Conservation (phyloP, 1,140 invertebrate genomes). For the Sipha flava region DNA sequence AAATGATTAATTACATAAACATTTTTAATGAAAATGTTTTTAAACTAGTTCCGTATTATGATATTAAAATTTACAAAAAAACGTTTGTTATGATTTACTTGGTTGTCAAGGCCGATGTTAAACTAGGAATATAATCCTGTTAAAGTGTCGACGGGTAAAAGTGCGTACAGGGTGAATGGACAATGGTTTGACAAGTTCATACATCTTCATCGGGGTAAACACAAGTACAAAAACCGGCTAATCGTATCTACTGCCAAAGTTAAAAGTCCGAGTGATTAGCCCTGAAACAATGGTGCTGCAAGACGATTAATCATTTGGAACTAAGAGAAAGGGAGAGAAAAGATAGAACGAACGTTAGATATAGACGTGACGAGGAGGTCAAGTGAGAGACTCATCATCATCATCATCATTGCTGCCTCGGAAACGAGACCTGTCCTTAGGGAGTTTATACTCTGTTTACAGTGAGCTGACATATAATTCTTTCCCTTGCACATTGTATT, state of each 20-base stretch:
- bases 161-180: neutral
- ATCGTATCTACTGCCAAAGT: constrained; percentile 28
- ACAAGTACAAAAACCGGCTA: constrained; percentile 22
- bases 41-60: too few species aligned
- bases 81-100: neutral
- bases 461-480: neutral
- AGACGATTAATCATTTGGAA: constrained; percentile 23
- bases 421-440: constrained; percentile 15
- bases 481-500: neutral
- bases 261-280: constrained; percentile 33
- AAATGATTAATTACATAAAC: too few species aligned
- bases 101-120: neutral
- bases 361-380: neutral
- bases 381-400: constrained; percentile 28
- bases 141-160: neutral
- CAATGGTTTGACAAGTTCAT: constrained; percentile 30
- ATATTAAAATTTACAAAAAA: neutral
- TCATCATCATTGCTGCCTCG: constrained; percentile 13
- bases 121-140: neutral
- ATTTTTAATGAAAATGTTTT: too few species aligned
- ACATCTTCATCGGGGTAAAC: constrained; percentile 22
- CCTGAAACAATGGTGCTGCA: constrained; percentile 17
- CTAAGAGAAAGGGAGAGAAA: neutral
- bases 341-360: neutral
- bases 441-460: constrained; percentile 12